Base-by-base conservation (phyloP, 2,113 vertebrate species). In the Spizaetus ornatus region DNA sequence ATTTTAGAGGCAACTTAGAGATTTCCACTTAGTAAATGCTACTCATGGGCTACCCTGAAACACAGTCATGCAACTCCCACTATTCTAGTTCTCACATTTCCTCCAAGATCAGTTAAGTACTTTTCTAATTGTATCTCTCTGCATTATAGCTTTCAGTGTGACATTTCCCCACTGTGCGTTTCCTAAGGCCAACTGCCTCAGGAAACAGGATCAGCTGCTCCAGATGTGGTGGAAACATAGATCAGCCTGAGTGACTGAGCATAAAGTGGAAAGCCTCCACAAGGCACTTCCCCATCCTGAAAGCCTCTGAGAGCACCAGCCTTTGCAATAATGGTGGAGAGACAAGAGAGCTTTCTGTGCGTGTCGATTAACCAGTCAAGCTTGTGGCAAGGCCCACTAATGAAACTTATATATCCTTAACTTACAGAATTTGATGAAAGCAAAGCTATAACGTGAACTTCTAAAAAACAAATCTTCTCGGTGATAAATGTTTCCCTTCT, bases 401-500 rank as follows among this genome's bases (percentile, higher is more conserved):
- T 47, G 20, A 87, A 73, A 82, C 48, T n/a, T 31, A 6, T 1
- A 20, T 3, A 43, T 10, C 47, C 56, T 76, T 14, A 13, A 89
- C 72, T 90, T 79, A 72, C 20, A 74, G 53, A 34, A 58, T 10
- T 16, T n/a, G 32, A 74, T 59, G 63, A 91, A 88, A 88, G 34
- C n/a, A 70, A 88, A 70, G 61, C 63, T 78, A 1, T 17, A 88
- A 86, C 9, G 40, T 0, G 0, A 86, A 88, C 82, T 87, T 87
- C 3, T 29, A 40, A 40, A 89, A 93, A 76, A 1, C 52, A 85
- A 42, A 61, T 95, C 86, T 95, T 72, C 76, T 38, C 65, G 5
- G 40, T 76, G 95, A 97, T 86, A 69, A 71, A 95, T 58, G 53
- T 32, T 74, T 86, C 83, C 90, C 91, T 85, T 76, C 77, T 87